Percentiles rank a stretch among this genome's conserved stretches.
Conservation (phyloP, 1,140 invertebrate species). For the Stegodyphus mimosarum region DNA sequence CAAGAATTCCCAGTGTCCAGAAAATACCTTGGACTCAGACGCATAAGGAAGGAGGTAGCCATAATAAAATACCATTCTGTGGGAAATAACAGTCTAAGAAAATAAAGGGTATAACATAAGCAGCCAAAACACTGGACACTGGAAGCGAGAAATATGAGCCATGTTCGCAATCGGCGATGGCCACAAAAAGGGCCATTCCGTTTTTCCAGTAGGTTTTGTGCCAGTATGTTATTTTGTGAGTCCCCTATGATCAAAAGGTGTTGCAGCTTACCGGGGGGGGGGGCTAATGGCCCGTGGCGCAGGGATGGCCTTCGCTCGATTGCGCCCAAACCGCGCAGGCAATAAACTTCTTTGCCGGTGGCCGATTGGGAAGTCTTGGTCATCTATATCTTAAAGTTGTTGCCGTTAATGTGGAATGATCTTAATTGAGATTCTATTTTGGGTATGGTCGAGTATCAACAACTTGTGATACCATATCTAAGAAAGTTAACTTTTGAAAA, state of each 20-base stretch:
- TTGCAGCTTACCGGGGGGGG: conserved; percentile 1
- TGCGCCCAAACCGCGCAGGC: conserved; percentile 8
- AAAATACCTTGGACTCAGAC: background rate
- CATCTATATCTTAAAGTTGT: background rate
- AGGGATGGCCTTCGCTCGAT: conserved; percentile 19
- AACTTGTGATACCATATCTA: no score
- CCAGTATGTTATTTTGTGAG: conserved; percentile 34
- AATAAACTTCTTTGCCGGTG: background rate
- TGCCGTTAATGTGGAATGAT: no score
- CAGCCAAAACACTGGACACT: conserved; percentile 30
- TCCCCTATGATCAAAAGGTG: conserved; percentile 11
- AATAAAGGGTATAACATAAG: conserved; percentile 28
- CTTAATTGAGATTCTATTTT: no score
- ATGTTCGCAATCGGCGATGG: conserved; percentile 9
- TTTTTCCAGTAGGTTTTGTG: no score
- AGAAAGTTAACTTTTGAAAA: no score
- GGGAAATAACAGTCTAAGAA: background rate
- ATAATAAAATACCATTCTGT: background rate
- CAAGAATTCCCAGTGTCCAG: conserved; percentile 13
- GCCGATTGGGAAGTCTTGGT: conserved; percentile 12
- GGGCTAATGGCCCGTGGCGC: background rate
- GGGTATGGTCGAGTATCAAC: no score
- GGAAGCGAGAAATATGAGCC: conserved; percentile 28
- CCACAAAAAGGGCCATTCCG: background rate
- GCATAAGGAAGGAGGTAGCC: background rate